Base-by-base conservation (phyloP, 2,888 invertebrate species). In the Pediacus dermestoides region DNA sequence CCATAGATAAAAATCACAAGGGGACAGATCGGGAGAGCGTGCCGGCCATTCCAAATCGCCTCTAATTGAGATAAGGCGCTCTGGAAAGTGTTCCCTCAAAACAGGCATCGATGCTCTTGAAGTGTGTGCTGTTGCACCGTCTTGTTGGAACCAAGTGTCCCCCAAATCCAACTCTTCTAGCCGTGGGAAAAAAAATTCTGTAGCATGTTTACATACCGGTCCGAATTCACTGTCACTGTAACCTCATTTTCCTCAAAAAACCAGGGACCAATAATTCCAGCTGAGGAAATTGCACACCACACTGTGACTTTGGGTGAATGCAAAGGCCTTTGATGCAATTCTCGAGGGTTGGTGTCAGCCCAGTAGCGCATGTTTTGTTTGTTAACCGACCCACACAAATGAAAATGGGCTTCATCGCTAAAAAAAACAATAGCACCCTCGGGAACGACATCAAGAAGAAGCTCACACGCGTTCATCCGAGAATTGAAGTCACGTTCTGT, bases 401-500 rank as follows among this genome's bases (percentile, higher is more conserved):
- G 38, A 16, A 44, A 44, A 18, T 39, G 28, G 1, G 16, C 39
- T n/a, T 39, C 35, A 28, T 37, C 25, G n/a, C 6, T 18, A 14
- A 31, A 31, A 31, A 37, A 22, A 18, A 37, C 15, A 16, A 31
- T 18, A n/a, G 22, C 22, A 8, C 23, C 16, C 2, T 18, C 22
- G 2, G 27, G 18, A 14, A 27, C 15, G n/a, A n/a, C n/a, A n/a
- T 52, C 45, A 25, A 38, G 44, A 39, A 47, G 38, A 7, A 23
- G 38, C 16, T 46, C 48, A 47, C 48, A 57, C 32, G 44, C 41
- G 34, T 48, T 50, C 37, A 28, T 37, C n/a, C n/a, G n/a, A n/a
- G n/a, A n/a, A n/a, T n/a, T n/a, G n/a, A 46, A 58, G 41, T 61
- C 58, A 11, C 46, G 43, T 53, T 48, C 47, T 38, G 30, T 44